A percentile compares a stretch with the other conserved stretches of the same genome.
Conservation (phyloP, 2,888 invertebrate genomes). For the Ennomos quercinarius region DNA sequence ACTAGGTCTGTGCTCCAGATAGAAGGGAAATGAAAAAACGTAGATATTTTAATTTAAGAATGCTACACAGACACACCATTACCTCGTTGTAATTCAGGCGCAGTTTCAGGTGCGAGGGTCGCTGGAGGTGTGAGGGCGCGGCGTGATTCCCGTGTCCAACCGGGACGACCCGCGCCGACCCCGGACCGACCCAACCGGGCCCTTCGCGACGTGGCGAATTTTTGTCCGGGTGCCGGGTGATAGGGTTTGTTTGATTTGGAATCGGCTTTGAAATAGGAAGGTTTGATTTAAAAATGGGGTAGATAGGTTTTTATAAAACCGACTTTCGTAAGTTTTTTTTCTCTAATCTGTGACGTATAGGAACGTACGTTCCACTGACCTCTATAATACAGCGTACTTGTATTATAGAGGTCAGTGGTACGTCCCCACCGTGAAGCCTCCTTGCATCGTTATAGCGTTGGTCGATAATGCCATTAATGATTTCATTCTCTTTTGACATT, state of each 20-base stretch:
- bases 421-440: too few relatives aligned
- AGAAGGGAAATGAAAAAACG: too few relatives aligned
- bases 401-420: too few relatives aligned
- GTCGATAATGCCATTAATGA: too few relatives aligned
- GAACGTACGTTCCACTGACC: too few relatives aligned
- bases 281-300: constrained; percentile 12
- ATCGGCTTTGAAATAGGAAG: constrained; percentile 17
- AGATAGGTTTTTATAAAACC: background rate
- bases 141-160: constrained; percentile 73
- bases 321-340: too few relatives aligned
- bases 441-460: too few relatives aligned
- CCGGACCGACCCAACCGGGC: constrained; percentile 36
- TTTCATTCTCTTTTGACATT: too few relatives aligned
- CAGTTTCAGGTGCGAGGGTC: constrained; percentile 36
- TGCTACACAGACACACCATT: background rate
- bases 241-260: constrained; percentile 33
- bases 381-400: too few relatives aligned
- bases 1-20: too few relatives aligned
- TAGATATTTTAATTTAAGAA: too few relatives aligned
- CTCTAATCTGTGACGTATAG: too few relatives aligned
- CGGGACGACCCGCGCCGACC: constrained; percentile 64
- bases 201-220: constrained; percentile 26
- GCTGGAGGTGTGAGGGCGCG: constrained; percentile 71
- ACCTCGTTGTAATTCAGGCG: constrained; percentile 40
- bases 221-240: constrained; percentile 26